Evolutionary conservation across 2,888 invertebrate genomes (phyloP).

Genomic region (Cryptus viduatorius): DNA sequence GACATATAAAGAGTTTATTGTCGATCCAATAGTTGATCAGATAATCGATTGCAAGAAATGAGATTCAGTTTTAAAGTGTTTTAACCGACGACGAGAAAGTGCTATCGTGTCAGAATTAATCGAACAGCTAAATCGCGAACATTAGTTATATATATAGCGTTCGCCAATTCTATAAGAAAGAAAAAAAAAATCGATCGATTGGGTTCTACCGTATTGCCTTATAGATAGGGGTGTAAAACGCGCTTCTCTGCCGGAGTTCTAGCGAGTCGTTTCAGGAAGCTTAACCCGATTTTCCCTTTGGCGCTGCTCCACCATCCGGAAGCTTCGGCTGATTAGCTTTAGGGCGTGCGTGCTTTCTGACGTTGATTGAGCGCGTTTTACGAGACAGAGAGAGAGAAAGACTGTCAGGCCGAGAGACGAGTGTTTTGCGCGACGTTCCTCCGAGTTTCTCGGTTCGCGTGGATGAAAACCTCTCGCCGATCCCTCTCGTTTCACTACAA

Average conservation of each 20-base stretch:
- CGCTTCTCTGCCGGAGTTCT: slow-evolving; percentile 2
- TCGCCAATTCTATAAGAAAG: not conserved
- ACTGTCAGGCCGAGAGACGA: slow-evolving; percentile 40
- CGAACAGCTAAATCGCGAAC: not conserved
- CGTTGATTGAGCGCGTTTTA: slow-evolving; percentile 73
- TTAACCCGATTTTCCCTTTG: slow-evolving; percentile 58
- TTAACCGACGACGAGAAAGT: not conserved
- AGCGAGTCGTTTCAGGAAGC: slow-evolving; percentile 35
- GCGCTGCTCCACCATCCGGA: slow-evolving; percentile 68
- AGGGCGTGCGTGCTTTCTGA: slow-evolving; percentile 73
- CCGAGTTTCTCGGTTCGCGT: slow-evolving; percentile 12
- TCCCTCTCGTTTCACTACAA: not conserved
- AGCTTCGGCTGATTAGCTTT: slow-evolving; percentile 76
- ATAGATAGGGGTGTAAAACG: slow-evolving; percentile 11
- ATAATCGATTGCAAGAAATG: not conserved
- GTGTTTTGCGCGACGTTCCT: slow-evolving; percentile 22
- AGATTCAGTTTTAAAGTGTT: not conserved
- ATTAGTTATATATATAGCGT: not conserved
- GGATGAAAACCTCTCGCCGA: not conserved
- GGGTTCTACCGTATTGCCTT: not conserved
- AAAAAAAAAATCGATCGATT: slow-evolving; percentile 46
- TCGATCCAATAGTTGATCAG: not conserved
- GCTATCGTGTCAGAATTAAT: not conserved
- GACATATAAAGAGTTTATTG: not conserved
- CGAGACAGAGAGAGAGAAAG: not conserved